Evolutionary conservation across 2,113 vertebrate genomes (phyloP).

Genomic region (Apodemus sylvaticus): DNA sequence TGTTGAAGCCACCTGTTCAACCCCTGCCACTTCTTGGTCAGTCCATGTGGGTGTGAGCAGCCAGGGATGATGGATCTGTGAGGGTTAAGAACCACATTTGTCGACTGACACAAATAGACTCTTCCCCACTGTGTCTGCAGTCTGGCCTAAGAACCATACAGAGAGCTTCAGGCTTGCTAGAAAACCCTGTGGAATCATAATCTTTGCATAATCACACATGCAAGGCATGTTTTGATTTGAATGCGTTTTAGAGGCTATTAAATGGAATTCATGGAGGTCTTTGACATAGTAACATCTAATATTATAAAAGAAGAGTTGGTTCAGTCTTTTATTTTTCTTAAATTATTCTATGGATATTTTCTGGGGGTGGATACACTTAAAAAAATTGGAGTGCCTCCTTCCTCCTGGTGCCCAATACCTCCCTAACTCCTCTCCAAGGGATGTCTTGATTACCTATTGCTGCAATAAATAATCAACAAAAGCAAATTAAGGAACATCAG

Average conservation of each 20-base stretch:
- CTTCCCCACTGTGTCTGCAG: neutral
- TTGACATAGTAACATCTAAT: neutral
- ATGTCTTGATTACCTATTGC: neutral
- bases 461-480: neutral
- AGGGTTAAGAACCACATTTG: neutral
- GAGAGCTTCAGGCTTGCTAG: neutral
- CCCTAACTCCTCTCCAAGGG: neutral
- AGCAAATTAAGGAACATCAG: neutral
- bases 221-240: neutral
- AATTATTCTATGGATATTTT: neutral
- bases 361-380: neutral
- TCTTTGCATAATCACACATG: neutral
- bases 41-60: fast-evolving
- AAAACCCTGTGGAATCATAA: neutral
- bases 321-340: neutral
- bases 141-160: neutral
- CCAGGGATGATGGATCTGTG: neutral
- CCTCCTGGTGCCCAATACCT: neutral
- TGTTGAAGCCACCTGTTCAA: neutral
- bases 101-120: fast-evolving
- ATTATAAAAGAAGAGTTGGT: neutral
- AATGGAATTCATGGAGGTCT: neutral
- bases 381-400: neutral
- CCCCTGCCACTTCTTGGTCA: neutral
- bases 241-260: neutral